phyloP scores from a whole-genome alignment of 2,113 vertebrate genomes.

The Apodemus speciosus region DNA sequence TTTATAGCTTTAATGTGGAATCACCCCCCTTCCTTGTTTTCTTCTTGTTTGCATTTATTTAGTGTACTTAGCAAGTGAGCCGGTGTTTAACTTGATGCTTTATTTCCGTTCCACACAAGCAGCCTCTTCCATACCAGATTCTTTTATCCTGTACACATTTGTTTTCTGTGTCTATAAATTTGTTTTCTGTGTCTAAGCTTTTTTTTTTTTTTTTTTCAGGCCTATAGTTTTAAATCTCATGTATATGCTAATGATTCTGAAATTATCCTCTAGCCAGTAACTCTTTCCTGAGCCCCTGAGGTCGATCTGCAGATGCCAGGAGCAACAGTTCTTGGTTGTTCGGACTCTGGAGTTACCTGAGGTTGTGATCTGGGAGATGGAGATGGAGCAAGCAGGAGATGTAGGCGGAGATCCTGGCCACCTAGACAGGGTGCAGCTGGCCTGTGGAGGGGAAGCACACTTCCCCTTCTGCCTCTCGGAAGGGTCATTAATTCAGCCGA shows the following conservation, averaged over 20 bases:
- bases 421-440: no score
- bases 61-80: background rate
- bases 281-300: background rate
- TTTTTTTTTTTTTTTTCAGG: background rate
- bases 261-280: background rate
- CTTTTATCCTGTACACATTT: conserved; percentile 19
- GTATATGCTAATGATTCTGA: background rate
- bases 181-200: conserved; percentile 14
- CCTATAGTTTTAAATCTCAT: background rate
- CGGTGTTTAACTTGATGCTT: conserved; percentile 18
- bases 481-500: background rate
- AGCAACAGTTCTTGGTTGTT: background rate
- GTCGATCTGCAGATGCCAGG: background rate
- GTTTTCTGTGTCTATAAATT: conserved; percentile 24
- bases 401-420: background rate
- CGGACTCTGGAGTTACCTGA: background rate
- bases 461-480: background rate
- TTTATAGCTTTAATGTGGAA: background rate
- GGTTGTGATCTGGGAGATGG: background rate
- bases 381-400: background rate
- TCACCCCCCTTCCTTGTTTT: background rate
- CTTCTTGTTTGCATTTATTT: conserved; percentile 45
- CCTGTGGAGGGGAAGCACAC: background rate
- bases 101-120: background rate
- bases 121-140: background rate